Evolutionary conservation across 2,113 vertebrate species (phyloP).

Genomic region (Tympanuchus pallidicinctus): DNA sequence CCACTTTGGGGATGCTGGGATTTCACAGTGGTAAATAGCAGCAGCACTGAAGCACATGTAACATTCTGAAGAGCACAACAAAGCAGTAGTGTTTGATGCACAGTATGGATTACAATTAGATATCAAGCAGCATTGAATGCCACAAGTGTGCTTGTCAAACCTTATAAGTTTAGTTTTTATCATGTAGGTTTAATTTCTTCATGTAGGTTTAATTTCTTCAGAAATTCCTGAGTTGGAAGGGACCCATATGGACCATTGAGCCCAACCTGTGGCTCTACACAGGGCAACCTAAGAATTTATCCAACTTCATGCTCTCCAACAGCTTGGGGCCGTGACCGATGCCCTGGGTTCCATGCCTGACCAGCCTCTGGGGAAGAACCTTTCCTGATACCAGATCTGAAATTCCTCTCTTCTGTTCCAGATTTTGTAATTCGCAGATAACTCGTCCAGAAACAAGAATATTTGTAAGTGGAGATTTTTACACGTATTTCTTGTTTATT

Average conservation of each 20-base stretch:
- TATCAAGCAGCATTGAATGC: background rate
- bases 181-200: background rate
- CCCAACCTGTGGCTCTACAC: background rate
- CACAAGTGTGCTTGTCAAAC: background rate
- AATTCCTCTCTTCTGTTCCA: background rate
- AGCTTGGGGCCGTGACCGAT: background rate
- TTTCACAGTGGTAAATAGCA: background rate
- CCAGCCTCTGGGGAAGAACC: background rate
- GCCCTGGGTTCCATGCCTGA: background rate
- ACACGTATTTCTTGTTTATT: background rate
- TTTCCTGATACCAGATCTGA: background rate
- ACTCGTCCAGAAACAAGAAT: background rate
- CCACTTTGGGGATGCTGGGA: background rate
- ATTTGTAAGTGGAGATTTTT: background rate
- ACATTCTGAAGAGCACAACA: background rate
- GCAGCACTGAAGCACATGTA: background rate
- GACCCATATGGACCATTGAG: background rate
- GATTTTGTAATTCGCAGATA: background rate
- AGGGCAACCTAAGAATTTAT: background rate
- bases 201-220: background rate
- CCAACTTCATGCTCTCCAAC: too few relatives aligned
- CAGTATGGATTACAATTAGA: background rate
- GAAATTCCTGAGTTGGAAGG: background rate
- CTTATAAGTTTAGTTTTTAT: background rate
- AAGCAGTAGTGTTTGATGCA: background rate